Percentiles rank a stretch among this genome's conserved stretches.
phyloP scores from a whole-genome alignment of 64 coral and sea anemone species.

The Montipora sp. region DNA sequence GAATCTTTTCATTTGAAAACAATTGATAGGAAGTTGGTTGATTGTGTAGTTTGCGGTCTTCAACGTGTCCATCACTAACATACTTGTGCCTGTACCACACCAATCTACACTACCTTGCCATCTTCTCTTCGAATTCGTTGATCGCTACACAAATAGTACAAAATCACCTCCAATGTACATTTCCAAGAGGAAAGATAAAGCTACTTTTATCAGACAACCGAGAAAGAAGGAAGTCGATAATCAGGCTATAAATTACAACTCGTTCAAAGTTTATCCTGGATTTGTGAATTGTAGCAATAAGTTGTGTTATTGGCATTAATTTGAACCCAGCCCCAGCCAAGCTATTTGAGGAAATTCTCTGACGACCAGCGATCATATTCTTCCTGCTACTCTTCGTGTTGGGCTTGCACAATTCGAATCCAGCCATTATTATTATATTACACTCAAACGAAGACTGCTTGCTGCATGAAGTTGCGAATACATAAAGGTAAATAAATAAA shows the following conservation, averaged over 20 bases:
- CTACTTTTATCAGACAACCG: not conserved
- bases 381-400: not conserved
- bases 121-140: slow-evolving; percentile 1
- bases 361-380: not conserved
- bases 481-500: slow-evolving; percentile 61
- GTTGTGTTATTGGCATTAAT: slow-evolving; percentile 6
- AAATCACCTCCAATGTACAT: slow-evolving; percentile 23
- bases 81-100: not conserved
- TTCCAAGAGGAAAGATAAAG: not conserved
- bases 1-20: not conserved
- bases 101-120: slow-evolving; percentile 22
- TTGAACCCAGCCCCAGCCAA: slow-evolving; percentile 12
- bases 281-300: slow-evolving; percentile 26
- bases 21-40: not conserved
- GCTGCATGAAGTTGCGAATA: slow-evolving; percentile 30
- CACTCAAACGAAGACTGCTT: not conserved
- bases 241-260: slow-evolving; percentile 5
- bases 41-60: slow-evolving; percentile 23
- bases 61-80: not conserved
- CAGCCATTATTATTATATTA: slow-evolving; percentile 39
- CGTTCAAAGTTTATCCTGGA: not conserved
- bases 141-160: not conserved
- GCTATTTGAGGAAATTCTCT: slow-evolving; percentile 28
- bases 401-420: slow-evolving; percentile 20
- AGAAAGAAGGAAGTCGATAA: not conserved